Evolutionary conservation across 2,113 vertebrate genomes (phyloP), one percentile per base, ranked within the genome.

Genomic region (Alaudala cheleensis): DNA sequence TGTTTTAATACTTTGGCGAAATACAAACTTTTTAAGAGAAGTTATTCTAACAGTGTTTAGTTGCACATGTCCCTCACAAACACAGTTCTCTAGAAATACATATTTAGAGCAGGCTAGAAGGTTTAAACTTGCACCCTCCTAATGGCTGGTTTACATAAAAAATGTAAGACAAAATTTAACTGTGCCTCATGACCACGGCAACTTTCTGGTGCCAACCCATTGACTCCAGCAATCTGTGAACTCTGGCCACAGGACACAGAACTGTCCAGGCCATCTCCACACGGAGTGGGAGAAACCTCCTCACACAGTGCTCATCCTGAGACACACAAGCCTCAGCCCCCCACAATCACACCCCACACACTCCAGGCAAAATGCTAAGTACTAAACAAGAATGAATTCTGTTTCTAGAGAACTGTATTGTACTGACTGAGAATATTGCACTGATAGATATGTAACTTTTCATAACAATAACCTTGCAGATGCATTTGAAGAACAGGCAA

Each of bases 281-380:
- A 25, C 0, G 19, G 42, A 1, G 2, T 3, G 15, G 50, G 45
- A 84, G 26, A 22, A 65, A 33, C 29, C 54, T 56, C 64, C 54
- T 49, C 56, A 12, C 3, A 12, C 44, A 12, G 0, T 1, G 17
- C 71, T 31, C 54, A 10, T 13, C 22, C 1, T 25, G 5, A 49
- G 29, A 20, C 22, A 74, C 31, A 17, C 25, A 18, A 21, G 25
- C n/a, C 73, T 65, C 54, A 65, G 50, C 39, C 28, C 53, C 45
- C 31, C 67, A 6, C 25, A 37, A 0, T 8, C 8, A 28, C 3
- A 34, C 11, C 47, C 39, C 21, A 26, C 44, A 11, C 0, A 5
- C 18, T 23, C 11, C 51, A 76, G 18, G 1, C 37, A 12, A 79
- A 79, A 47, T 22, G 8, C 14, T 53, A 29, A 69, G 50, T 4